These are phyloP conservation scores for Luperina testacea DNA, from an alignment of 2,888 invertebrate genomes.

Conservation along the genomic window DNA sequence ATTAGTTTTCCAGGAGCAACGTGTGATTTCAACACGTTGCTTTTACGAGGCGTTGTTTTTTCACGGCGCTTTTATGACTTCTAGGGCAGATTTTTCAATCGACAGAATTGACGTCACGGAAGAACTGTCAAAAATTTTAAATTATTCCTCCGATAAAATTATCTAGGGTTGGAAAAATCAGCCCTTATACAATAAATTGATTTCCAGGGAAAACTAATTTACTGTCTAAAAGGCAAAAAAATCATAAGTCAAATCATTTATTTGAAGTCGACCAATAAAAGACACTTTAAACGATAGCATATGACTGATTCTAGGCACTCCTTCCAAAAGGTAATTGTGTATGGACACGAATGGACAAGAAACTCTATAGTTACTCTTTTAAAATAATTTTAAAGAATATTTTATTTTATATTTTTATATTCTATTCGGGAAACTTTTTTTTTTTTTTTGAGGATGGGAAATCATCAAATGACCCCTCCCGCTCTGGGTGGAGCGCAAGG, in stretches of 20 bases:
- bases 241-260: background rate
- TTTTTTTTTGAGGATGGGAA: too few species aligned
- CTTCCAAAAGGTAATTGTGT: background rate
- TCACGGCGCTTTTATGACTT: too few species aligned
- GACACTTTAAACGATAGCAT: background rate
- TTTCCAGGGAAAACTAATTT: background rate
- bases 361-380: background rate
- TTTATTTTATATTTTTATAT: too few species aligned
- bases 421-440: too few species aligned
- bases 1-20: background rate
- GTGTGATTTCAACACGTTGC: background rate
- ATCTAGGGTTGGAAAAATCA: too few species aligned
- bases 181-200: too few species aligned
- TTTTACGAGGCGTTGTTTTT: background rate
- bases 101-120: too few species aligned
- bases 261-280: background rate
- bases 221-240: background rate
- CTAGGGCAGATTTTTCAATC: too few species aligned
- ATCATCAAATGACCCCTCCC: too few species aligned
- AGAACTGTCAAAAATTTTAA: too few species aligned
- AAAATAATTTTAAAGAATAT: background rate
- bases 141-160: too few species aligned
- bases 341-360: background rate
- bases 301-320: background rate
- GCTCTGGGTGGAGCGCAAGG: too few species aligned